Evolutionary conservation across 2,113 vertebrate genomes (phyloP).

Genomic region (Fregetta grallaria): DNA sequence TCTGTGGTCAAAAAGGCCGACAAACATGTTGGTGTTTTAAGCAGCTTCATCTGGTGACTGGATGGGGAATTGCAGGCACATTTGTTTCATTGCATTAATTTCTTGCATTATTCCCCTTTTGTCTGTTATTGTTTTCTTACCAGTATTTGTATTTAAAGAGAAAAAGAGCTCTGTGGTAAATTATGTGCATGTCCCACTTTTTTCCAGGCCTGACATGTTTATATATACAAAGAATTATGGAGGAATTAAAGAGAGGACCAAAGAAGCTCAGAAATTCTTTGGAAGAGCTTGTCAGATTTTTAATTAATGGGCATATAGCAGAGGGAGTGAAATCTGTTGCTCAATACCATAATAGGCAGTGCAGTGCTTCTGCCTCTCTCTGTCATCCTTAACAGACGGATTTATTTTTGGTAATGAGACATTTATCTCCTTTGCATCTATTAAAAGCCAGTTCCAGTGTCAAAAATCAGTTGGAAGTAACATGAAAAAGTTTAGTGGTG

Average conservation of each 20-base stretch:
- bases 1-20: neutral
- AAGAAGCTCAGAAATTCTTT: constrained; percentile 50
- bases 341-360: constrained; percentile 67
- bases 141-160: neutral
- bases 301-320: constrained; percentile 50
- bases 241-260: constrained; percentile 33
- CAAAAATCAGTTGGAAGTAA: constrained; percentile 51
- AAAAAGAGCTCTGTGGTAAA: neutral
- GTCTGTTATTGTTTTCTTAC: neutral
- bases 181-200: neutral
- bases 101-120: constrained; percentile 16
- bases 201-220: constrained; percentile 44
- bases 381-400: constrained; percentile 17
- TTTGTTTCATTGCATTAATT: neutral
- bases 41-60: constrained; percentile 30
- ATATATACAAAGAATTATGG: constrained; percentile 40
- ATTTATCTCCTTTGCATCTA: constrained; percentile 53
- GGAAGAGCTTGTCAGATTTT: constrained; percentile 38
- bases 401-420: constrained; percentile 69
- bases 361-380: constrained; percentile 32
- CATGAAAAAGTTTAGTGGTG: neutral
- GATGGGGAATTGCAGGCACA: neutral
- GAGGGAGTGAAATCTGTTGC: constrained; percentile 47
- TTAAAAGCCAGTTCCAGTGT: constrained; percentile 40
- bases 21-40: neutral